A percentile compares a stretch with the other conserved stretches of the same genome.
These are phyloP conservation scores for Brienomyrus brachyistius DNA, from an alignment of 2,113 vertebrate species.

Conservation along the genomic window DNA sequence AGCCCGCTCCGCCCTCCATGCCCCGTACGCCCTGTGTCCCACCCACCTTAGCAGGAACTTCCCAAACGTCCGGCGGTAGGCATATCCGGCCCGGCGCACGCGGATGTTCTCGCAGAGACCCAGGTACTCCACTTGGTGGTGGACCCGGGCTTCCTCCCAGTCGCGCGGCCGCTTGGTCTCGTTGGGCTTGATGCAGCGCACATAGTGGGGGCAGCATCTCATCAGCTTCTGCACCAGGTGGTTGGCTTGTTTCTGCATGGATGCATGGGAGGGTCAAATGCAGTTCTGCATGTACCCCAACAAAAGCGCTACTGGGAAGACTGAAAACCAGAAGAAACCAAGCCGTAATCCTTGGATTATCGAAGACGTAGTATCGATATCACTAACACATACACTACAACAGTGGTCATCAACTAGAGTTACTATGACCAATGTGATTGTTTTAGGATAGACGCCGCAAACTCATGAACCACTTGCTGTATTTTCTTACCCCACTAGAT, in stretches of 20 bases:
- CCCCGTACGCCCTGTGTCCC: not conserved
- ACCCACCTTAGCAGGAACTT: constrained; percentile 69
- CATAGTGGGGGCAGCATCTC: constrained; percentile 74
- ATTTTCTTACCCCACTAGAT: not conserved
- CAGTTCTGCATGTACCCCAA: not conserved
- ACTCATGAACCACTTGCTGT: not conserved
- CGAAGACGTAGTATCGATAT: not conserved
- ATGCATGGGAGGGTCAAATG: not conserved
- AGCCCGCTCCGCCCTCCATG: not conserved
- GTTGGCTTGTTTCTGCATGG: constrained; percentile 69
- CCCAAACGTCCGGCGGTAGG: constrained; percentile 61
- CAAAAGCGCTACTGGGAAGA: not conserved
- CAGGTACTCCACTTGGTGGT: constrained; percentile 72
- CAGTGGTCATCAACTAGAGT: not conserved
- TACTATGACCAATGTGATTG: not conserved
- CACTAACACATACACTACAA: not conserved
- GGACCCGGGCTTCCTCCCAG: constrained; percentile 69
- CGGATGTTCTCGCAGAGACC: constrained; percentile 71
- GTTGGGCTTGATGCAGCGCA: constrained; percentile 75
- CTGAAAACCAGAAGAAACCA: not conserved
- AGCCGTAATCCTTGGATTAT: not conserved
- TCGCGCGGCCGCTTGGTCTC: constrained; percentile 66
- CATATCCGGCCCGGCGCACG: constrained; percentile 66
- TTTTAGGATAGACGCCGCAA: not conserved
- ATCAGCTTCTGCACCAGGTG: constrained; percentile 66